Evolutionary conservation across 1,140 invertebrate species (phyloP).

Genomic region (Cepaea nemoralis): DNA sequence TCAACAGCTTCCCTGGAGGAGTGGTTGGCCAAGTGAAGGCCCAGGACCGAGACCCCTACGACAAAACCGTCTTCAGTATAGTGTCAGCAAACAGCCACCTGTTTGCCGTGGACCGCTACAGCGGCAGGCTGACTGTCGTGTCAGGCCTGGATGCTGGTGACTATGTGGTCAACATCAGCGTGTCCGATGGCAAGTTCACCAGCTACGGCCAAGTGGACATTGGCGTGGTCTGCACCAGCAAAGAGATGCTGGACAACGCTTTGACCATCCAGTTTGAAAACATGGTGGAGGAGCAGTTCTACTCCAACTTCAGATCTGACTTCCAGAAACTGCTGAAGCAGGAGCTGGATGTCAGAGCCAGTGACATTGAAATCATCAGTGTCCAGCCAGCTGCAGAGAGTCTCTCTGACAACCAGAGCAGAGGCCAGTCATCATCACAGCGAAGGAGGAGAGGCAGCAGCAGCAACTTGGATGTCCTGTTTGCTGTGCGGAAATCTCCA

Average conservation of each 20-base stretch:
- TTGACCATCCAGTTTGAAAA: conserved; percentile 82
- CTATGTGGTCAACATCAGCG: conserved; percentile 87
- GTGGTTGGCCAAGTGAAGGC: conserved; percentile 88
- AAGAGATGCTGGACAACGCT: conserved; percentile 87
- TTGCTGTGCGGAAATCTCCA: conserved; percentile 81
- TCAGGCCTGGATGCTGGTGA: conserved; percentile 88
- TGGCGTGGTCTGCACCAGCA: conserved; percentile 81
- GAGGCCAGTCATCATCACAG: not conserved
- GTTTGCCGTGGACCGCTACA: conserved; percentile 84
- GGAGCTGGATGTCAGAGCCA: conserved; percentile 62
- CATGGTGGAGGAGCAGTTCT: conserved; percentile 86
- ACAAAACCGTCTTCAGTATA: conserved; percentile 85
- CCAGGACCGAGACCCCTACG: conserved; percentile 91
- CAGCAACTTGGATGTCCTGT: conserved; percentile 86
- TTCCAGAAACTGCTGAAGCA: conserved; percentile 83
- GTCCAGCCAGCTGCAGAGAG: conserved; percentile 77
- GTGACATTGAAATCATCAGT: conserved; percentile 78
- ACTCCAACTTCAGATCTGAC: conserved; percentile 85
- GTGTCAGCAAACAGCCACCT: conserved; percentile 76
- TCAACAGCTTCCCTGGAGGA: conserved; percentile 92
- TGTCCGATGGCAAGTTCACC: conserved; percentile 78
- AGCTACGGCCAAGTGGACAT: conserved; percentile 76
- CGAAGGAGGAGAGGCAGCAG: conserved; percentile 26
- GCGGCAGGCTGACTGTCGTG: conserved; percentile 85
- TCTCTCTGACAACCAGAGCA: not conserved